phyloP scores from a whole-genome alignment of 2,113 vertebrate species.

The Thamnaconus septentrionalis region DNA sequence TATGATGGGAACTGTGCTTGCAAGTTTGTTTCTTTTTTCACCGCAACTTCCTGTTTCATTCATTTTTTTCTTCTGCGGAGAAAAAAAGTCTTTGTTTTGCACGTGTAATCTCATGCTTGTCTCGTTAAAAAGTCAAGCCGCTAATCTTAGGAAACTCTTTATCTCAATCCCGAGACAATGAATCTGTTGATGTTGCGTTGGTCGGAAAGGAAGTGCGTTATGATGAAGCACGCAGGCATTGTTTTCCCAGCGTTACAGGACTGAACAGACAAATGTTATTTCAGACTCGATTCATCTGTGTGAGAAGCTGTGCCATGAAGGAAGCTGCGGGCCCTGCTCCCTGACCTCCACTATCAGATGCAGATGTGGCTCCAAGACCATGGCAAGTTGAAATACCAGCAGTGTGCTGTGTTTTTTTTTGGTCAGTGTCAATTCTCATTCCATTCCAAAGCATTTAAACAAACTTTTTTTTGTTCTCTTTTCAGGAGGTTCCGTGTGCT shows the following conservation, averaged over 20 bases:
- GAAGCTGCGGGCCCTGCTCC: conserved; percentile 87
- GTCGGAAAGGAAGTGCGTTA: conserved; percentile 20
- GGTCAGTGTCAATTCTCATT: neutral
- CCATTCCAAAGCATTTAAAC: neutral
- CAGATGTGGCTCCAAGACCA: conserved; percentile 90
- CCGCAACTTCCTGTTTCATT: too few relatives aligned
- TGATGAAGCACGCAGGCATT: neutral
- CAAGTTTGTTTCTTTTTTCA: too few relatives aligned
- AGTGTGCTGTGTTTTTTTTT: neutral
- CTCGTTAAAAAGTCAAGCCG: neutral
- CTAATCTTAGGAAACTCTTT: neutral
- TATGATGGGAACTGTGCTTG: too few relatives aligned
- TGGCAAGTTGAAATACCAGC: conserved; percentile 69
- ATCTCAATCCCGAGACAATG: neutral
- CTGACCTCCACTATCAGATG: conserved; percentile 91
- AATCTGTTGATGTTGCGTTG: neutral
- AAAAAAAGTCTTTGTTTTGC: neutral
- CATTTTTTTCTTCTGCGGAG: too few relatives aligned
- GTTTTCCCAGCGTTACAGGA: neutral
- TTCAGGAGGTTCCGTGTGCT: conserved; percentile 89
- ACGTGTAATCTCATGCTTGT: neutral
- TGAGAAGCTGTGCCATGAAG: conserved; percentile 94
- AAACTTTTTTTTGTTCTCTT: conserved; percentile 16
- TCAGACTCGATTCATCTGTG: conserved; percentile 90
- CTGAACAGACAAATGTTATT: conserved; percentile 24